Evolutionary conservation across 2,888 invertebrate genomes (phyloP), one percentile per base, ranked within the genome.

Genomic region (Eupithecia insigniata): DNA sequence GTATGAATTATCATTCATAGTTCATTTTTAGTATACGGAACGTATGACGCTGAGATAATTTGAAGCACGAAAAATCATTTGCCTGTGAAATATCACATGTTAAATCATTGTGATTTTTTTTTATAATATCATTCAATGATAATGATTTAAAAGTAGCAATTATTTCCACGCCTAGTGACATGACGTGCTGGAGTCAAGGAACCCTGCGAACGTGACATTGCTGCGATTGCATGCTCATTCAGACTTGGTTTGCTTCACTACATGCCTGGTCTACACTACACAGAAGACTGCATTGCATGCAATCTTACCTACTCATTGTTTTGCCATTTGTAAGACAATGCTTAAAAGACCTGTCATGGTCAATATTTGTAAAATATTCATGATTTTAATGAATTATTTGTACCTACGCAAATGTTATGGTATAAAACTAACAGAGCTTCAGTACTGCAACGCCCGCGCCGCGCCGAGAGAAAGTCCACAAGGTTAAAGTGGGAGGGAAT

Each of bases 151-250:
- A n/a, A n/a, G n/a, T n/a, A n/a, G n/a, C n/a, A n/a, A n/a, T n/a
- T n/a, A n/a, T n/a, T n/a, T n/a, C n/a, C n/a, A n/a, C n/a, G n/a
- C n/a, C n/a, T n/a, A n/a, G n/a, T n/a, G n/a, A n/a, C n/a, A n/a
- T n/a, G n/a, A 55, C 55, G 55, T 34, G 18, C 18, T 39, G 81
- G 79, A 70, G 79, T 82, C 81, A 83, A 83, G 81, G 83, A 83
- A 83, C 85, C 80, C 75, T 58, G 62, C 71, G 26, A 51, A 73
- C 70, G 72, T 81, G 81, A 80, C 81, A 80, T 83, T 83, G 82
- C 74, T 74, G 76, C 77, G 70, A 79, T 76, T 78, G 65, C 69
- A 71, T 70, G 64, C 65, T 71, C 70, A 65, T 71, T 72, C 65
- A 72, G 61, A 26, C 69, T 43, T 61, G 66, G 28, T 66, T 61